These are phyloP conservation scores for Antigone vipio DNA, from an alignment of 2,113 vertebrate genomes.

Conservation along the genomic window DNA sequence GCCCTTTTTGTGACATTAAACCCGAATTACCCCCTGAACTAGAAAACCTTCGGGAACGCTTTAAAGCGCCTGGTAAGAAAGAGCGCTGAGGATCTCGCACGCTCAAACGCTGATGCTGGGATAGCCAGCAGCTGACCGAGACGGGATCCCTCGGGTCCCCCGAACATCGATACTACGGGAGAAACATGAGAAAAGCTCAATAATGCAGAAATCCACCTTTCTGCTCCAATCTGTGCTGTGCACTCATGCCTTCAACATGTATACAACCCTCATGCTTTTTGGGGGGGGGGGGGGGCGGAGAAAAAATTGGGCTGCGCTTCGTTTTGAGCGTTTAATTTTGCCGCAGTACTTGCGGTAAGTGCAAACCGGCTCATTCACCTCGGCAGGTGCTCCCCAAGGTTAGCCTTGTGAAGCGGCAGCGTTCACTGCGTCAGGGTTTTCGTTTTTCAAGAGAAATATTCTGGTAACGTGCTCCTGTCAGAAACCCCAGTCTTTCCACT, in stretches of 20 bases:
- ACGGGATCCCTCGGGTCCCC: too few relatives aligned
- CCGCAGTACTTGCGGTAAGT: too few relatives aligned
- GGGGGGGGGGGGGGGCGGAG: too few relatives aligned
- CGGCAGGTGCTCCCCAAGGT: background rate
- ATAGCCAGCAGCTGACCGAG: background rate
- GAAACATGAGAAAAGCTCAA: background rate
- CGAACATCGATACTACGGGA: background rate
- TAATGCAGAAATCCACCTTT: background rate
- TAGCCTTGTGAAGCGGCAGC: background rate
- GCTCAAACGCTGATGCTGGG: background rate
- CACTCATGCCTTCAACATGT: rapidly evolving
- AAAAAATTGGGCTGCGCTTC: background rate
- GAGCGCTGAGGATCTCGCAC: rapidly evolving
- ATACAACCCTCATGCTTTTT: background rate
- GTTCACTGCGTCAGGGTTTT: background rate
- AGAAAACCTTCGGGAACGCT: background rate
- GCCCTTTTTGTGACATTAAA: background rate
- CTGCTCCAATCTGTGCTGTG: background rate
- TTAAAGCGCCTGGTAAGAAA: background rate
- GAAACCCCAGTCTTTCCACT: background rate
- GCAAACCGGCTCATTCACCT: background rate
- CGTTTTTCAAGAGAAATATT: background rate
- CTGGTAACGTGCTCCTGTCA: background rate
- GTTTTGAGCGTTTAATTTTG: background rate
- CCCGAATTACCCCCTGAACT: background rate